Percentiles rank a stretch among this genome's conserved stretches.
Evolutionary conservation across 2,888 invertebrate species (phyloP).

Genomic region (Idaea biselata): DNA sequence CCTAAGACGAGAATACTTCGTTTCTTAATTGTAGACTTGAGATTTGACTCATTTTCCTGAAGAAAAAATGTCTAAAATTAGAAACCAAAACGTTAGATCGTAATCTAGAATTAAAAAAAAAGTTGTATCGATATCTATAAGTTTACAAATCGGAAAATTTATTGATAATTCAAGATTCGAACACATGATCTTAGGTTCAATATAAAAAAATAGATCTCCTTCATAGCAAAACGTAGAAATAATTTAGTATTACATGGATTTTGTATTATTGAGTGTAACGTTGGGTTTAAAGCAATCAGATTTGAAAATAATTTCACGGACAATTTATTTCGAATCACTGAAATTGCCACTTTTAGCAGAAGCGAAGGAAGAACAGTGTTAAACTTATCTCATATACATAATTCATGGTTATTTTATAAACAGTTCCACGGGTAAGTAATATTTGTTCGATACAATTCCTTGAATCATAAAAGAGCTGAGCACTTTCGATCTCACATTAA

Average conservation of each 20-base stretch:
- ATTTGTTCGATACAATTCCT: constrained; percentile 50
- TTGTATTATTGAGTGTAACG: neutral
- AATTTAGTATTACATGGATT: neutral
- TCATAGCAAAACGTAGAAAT: constrained; percentile 16
- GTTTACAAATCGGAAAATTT: no score
- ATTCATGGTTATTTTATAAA: constrained; percentile 59
- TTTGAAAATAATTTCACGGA: constrained; percentile 55
- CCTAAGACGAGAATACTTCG: no score
- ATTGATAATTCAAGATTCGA: no score
- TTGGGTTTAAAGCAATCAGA: constrained; percentile 28
- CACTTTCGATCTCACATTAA: constrained; percentile 69
- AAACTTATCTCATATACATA: constrained; percentile 55
- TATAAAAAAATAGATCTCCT: neutral
- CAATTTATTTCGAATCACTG: constrained; percentile 61
- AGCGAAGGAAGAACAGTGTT: constrained; percentile 50
- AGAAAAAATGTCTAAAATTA: no score
- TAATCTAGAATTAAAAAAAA: no score
- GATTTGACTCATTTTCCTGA: no score
- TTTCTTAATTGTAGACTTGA: no score
- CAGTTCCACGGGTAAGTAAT: constrained; percentile 44
- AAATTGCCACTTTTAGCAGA: constrained; percentile 50
- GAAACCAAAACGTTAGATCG: no score
- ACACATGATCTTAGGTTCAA: no score
- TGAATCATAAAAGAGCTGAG: constrained; percentile 50
- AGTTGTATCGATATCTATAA: no score